A percentile compares a stretch with the other conserved stretches of the same genome.
Evolutionary conservation across 2,113 vertebrate species (phyloP).

Genomic region (Ophiodon elongatus): DNA sequence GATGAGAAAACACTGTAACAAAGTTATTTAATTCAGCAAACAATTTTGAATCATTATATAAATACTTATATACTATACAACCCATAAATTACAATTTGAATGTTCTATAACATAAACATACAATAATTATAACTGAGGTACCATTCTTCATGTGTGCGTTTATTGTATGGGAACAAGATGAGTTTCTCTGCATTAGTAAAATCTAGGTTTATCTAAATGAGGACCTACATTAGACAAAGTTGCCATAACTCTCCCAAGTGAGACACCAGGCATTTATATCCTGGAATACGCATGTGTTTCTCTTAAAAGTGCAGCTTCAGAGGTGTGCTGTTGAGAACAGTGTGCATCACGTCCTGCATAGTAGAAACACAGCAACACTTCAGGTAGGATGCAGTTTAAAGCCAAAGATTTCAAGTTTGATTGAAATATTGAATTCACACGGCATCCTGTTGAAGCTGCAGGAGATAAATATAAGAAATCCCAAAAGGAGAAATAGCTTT

Average conservation of each 20-base stretch:
- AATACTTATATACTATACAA: slow-evolving; percentile 31
- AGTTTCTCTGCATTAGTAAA: not conserved
- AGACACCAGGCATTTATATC: slow-evolving; percentile 30
- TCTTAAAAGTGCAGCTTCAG: slow-evolving; percentile 1
- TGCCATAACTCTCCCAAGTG: slow-evolving; percentile 30
- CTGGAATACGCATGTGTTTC: not conserved
- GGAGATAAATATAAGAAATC: not conserved
- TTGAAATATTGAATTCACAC: not conserved
- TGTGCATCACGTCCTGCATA: not conserved
- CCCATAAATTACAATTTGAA: slow-evolving; percentile 16
- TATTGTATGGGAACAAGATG: not conserved
- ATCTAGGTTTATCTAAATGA: slow-evolving; percentile 30
- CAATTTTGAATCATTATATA: slow-evolving; percentile 47
- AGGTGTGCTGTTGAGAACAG: slow-evolving; percentile 22
- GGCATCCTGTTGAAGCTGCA: not conserved
- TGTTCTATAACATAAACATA: slow-evolving; percentile 9
- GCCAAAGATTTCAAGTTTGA: not conserved
- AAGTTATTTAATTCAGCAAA: slow-evolving; percentile 17
- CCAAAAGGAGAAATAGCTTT: not conserved
- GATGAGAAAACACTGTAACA: not conserved
- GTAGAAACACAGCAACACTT: not conserved
- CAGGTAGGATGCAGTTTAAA: not conserved
- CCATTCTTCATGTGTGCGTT: not conserved
- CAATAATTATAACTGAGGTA: slow-evolving; percentile 10
- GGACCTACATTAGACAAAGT: slow-evolving; percentile 39